phyloP scores from a whole-genome alignment of 2,113 vertebrate genomes.

The Podarcis raffonei region DNA sequence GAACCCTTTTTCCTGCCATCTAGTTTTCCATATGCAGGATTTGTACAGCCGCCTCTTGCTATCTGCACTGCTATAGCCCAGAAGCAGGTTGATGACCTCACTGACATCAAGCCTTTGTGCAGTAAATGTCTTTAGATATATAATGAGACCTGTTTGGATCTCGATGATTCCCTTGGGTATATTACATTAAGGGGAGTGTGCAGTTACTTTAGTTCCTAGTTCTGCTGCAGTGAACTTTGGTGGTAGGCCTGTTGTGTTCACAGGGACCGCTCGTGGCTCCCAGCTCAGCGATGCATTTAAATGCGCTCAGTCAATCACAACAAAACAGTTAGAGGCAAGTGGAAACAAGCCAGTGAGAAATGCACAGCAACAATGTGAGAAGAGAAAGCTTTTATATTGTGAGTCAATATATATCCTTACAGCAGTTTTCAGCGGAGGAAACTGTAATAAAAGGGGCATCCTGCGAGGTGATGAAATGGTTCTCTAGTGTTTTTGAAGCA shows the following conservation, averaged over 20 bases:
- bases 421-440: constrained; percentile 1
- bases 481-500: constrained; percentile 11
- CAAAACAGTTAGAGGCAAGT: constrained; percentile 27
- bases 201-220: background rate
- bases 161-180: background rate
- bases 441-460: constrained; percentile 18
- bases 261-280: background rate
- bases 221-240: constrained; percentile 5
- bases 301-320: constrained; percentile 25
- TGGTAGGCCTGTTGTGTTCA: background rate
- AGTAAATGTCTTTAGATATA: background rate
- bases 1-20: too few relatives aligned
- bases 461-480: constrained; percentile 6
- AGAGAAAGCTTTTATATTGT: background rate
- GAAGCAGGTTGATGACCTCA: background rate
- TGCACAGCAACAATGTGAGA: background rate
- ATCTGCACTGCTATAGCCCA: background rate
- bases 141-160: background rate
- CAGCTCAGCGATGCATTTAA: constrained; percentile 23
- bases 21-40: too few relatives aligned
- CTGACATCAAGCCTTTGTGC: background rate
- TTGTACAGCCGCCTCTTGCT: background rate
- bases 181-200: background rate
- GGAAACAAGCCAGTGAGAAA: constrained; percentile 26
- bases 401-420: background rate